phyloP scores from a whole-genome alignment of 2,113 vertebrate species.

The Trochalopteron elliotii region DNA sequence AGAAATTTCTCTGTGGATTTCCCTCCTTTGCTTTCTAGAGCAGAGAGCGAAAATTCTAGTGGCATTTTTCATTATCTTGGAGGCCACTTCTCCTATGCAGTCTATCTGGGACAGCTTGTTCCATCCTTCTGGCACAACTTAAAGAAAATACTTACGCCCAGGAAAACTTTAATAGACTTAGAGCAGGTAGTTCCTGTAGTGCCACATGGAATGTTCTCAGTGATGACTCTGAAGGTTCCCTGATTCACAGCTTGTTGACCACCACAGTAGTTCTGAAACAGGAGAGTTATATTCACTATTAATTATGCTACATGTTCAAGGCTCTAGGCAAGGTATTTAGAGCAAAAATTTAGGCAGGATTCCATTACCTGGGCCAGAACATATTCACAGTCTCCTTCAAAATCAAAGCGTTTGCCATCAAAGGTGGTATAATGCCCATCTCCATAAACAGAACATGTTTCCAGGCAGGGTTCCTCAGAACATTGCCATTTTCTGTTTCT shows the following conservation, averaged over 20 bases:
- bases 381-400: slow-evolving; percentile 91
- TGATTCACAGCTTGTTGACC: slow-evolving; percentile 28
- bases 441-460: slow-evolving; percentile 87
- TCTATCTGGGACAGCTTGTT: neutral
- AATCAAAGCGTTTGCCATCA: slow-evolving; percentile 89
- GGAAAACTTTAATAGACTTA: slow-evolving; percentile 89
- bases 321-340: neutral
- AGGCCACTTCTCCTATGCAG: neutral
- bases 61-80: neutral
- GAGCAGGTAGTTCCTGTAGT: slow-evolving; percentile 91
- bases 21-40: neutral
- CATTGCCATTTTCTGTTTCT: slow-evolving; percentile 83
- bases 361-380: slow-evolving; percentile 85
- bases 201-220: slow-evolving; percentile 91
- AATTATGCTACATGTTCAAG: neutral
- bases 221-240: slow-evolving; percentile 85
- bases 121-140: neutral
- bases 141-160: slow-evolving; percentile 76
- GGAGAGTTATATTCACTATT: neutral
- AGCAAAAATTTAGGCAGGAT: neutral
- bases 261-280: slow-evolving; percentile 83
- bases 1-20: neutral
- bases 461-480: slow-evolving; percentile 79
- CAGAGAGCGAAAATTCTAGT: neutral
- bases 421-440: slow-evolving; percentile 92